A percentile compares a stretch with the other conserved stretches of the same genome.
Evolutionary conservation across 1,140 invertebrate genomes (phyloP).

Genomic region (Trachymyrmex cornetzi): DNA sequence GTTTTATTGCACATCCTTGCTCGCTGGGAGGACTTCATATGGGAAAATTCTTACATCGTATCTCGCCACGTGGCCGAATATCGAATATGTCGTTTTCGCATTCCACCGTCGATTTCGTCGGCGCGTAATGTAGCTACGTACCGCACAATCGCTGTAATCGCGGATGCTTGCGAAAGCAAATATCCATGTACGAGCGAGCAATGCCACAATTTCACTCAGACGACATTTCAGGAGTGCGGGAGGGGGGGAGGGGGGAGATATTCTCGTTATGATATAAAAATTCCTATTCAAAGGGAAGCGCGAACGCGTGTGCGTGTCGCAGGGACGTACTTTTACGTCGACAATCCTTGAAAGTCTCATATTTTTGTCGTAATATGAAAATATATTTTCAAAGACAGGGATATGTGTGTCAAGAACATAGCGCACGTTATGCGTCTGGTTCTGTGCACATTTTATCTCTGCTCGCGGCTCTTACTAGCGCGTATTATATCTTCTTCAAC

Average conservation of each 20-base stretch:
- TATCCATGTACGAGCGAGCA: slow-evolving; percentile 20
- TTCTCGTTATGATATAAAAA: slow-evolving; percentile 61
- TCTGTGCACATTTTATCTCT: slow-evolving; percentile 1
- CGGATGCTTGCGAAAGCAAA: slow-evolving; percentile 31
- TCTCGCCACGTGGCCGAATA: slow-evolving; percentile 16
- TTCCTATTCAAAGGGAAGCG: slow-evolving; percentile 44
- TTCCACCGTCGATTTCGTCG: slow-evolving; percentile 41
- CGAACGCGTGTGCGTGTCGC: slow-evolving; percentile 5
- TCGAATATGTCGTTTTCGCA: slow-evolving; percentile 38
- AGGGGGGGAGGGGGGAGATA: too few relatives aligned
- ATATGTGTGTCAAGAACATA: slow-evolving; percentile 55
- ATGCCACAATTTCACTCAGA: slow-evolving; percentile 39
- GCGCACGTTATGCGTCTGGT: slow-evolving; percentile 19
- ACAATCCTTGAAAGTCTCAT: slow-evolving; percentile 58
- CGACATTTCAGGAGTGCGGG: background rate
- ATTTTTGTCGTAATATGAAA: slow-evolving; percentile 64
- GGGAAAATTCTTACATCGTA: background rate
- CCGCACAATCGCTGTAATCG: slow-evolving; percentile 47
- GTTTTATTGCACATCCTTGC: background rate
- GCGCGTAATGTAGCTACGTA: slow-evolving; percentile 32
- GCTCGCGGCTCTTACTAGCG: background rate
- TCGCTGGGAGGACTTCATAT: background rate
- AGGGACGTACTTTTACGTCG: slow-evolving; percentile 46
- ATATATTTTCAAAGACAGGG: slow-evolving; percentile 61
- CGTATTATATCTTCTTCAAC: slow-evolving; percentile 46